A percentile compares a stretch with the other conserved stretches of the same genome.
phyloP scores from a whole-genome alignment of 1,140 invertebrate genomes.

The Lithobius niger region DNA sequence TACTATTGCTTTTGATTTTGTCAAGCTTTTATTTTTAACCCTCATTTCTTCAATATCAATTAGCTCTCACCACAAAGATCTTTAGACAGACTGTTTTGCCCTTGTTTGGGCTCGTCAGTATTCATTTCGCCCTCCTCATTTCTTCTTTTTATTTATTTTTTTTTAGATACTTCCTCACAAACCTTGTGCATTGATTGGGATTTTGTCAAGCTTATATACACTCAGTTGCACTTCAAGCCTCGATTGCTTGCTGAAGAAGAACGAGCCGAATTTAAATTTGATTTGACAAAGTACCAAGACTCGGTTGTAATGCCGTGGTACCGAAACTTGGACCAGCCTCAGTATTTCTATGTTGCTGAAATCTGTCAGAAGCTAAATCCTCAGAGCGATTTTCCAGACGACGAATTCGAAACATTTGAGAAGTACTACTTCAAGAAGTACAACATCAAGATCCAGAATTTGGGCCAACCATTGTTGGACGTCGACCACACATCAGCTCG shows the following conservation, averaged over 20 bases:
- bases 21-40: too few relatives aligned
- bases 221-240: slow-evolving; percentile 15
- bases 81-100: too few relatives aligned
- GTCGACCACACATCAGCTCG: slow-evolving; percentile 96
- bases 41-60: too few relatives aligned
- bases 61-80: too few relatives aligned
- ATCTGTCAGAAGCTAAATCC: slow-evolving; percentile 81
- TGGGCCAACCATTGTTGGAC: slow-evolving; percentile 79
- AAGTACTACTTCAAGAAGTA: slow-evolving; percentile 94
- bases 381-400: slow-evolving; percentile 77
- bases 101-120: too few relatives aligned
- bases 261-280: slow-evolving; percentile 56
- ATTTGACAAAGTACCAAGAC: slow-evolving; percentile 65
- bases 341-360: slow-evolving; percentile 92
- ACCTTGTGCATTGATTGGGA: slow-evolving; percentile 58
- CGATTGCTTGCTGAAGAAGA: slow-evolving; percentile 43
- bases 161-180: too few relatives aligned
- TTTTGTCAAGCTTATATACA: slow-evolving; percentile 56
- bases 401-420: slow-evolving; percentile 81
- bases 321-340: slow-evolving; percentile 89
- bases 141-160: too few relatives aligned
- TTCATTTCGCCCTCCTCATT: too few relatives aligned
- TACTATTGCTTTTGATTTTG: too few relatives aligned
- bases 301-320: slow-evolving; percentile 99
- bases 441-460: slow-evolving; percentile 73